Conservation (phyloP, 1,140 invertebrate genomes). For the Zaprionus nigranus region DNA sequence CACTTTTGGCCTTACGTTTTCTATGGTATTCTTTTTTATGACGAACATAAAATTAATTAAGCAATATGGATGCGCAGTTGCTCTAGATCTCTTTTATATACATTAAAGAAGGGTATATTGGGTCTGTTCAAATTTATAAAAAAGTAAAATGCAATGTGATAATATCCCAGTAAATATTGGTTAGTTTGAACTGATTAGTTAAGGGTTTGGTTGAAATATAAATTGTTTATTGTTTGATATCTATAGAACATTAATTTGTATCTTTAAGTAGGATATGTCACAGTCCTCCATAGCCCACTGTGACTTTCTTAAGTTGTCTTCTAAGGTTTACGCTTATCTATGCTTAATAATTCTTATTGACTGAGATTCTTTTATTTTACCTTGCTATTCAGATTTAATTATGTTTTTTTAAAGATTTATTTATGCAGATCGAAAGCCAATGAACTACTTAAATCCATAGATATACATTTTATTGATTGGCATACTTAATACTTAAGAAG, state of each 20-base stretch:
- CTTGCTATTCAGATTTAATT: conserved; percentile 21
- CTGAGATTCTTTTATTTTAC: neutral
- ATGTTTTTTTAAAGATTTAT: conserved; percentile 29
- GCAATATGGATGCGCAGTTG: conserved; percentile 18
- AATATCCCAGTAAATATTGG: neutral
- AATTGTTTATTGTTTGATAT: too few relatives aligned
- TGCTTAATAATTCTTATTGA: conserved; percentile 17
- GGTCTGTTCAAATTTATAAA: neutral
- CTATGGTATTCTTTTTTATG: conserved; percentile 20
- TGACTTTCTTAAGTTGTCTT: conserved; percentile 3
- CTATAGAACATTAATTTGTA: neutral
- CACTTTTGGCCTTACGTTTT: conserved; percentile 58
- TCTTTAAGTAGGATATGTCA: neutral
- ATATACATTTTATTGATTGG: conserved; percentile 39
- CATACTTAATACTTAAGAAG: conserved; percentile 18
- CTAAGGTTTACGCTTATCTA: neutral
- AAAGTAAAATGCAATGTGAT: neutral
- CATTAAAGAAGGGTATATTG: neutral
- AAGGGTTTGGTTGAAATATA: neutral
- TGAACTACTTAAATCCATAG: conserved; percentile 14
- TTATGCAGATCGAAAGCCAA: conserved; percentile 40
- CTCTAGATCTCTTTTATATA: neutral
- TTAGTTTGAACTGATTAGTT: neutral
- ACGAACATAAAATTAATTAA: conserved; percentile 35
- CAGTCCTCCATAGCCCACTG: conserved; percentile 3